phyloP scores from a whole-genome alignment of 2,113 vertebrate species.

The Malurus alboscapulatus region DNA sequence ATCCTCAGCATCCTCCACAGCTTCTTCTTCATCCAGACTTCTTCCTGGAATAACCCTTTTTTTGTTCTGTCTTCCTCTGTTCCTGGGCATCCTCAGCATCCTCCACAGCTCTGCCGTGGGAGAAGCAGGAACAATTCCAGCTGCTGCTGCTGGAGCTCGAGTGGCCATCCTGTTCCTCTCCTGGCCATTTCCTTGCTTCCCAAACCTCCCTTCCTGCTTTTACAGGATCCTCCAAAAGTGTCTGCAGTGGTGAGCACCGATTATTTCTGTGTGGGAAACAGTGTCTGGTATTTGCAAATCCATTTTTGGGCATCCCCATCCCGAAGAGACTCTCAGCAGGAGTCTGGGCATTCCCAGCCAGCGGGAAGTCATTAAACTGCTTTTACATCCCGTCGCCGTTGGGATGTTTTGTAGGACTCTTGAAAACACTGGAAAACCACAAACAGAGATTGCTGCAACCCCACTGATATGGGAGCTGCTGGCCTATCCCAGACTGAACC shows the following conservation, averaged over 20 bases:
- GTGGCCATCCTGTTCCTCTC: not conserved
- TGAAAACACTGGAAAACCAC: not conserved
- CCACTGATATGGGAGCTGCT: not conserved
- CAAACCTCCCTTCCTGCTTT: not conserved
- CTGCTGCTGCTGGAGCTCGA: not conserved
- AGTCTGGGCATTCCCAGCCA: not conserved
- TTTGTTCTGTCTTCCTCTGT: not conserved
- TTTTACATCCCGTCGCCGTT: not conserved
- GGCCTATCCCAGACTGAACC: not conserved
- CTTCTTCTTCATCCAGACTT: not conserved
- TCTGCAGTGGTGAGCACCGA: not conserved
- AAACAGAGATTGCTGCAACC: not conserved
- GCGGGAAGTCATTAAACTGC: not conserved
- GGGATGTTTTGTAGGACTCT: not conserved
- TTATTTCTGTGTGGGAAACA: not conserved
- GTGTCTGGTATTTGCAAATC: not conserved
- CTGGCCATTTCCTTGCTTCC: not conserved
- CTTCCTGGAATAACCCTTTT: not conserved
- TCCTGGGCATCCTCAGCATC: not conserved
- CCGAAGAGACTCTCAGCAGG: not conserved
- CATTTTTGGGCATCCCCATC: not conserved
- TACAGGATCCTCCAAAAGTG: not conserved
- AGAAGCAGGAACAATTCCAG: not conserved
- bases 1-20: not conserved
- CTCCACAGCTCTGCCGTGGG: not conserved